A percentile compares a stretch with the other conserved stretches of the same genome.
phyloP scores from a whole-genome alignment of 2,113 vertebrate species.

The Hystrix brachyura region DNA sequence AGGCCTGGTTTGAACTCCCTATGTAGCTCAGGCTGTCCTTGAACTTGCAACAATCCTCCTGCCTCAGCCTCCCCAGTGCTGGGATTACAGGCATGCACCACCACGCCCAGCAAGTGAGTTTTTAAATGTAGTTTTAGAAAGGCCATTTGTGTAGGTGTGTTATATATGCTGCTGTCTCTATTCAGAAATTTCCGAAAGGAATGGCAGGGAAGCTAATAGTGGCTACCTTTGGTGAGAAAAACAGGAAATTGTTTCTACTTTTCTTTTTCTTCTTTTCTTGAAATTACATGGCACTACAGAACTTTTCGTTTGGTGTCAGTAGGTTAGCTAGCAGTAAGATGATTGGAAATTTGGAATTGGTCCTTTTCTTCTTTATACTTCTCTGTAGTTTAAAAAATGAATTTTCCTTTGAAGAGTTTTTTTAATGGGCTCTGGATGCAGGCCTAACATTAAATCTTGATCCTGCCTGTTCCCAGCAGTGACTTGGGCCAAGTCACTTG shows the following conservation, averaged over 20 bases:
- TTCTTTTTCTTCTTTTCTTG: constrained; percentile 45
- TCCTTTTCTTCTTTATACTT: constrained; percentile 37
- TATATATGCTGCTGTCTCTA: neutral
- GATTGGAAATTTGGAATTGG: neutral
- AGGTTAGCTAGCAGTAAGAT: neutral
- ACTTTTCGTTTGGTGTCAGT: neutral
- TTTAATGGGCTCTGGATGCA: constrained; percentile 5
- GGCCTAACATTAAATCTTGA: constrained; percentile 16
- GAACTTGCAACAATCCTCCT: too few relatives aligned
- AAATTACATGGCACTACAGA: constrained; percentile 13
- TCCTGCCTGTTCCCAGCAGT: neutral
- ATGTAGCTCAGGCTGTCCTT: too few relatives aligned
- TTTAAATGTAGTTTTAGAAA: constrained; percentile 1
- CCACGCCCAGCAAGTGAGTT: neutral
- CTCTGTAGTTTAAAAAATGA: constrained; percentile 57
- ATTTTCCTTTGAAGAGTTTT: constrained; percentile 34
- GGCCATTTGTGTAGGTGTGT: neutral
- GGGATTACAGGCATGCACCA: too few relatives aligned
- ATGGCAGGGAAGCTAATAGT: neutral
- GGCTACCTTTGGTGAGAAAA: constrained; percentile 31
- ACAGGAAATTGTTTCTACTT: neutral
- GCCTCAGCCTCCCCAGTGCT: too few relatives aligned
- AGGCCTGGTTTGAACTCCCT: too few relatives aligned
- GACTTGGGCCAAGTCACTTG: neutral
- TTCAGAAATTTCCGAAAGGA: constrained; percentile 45